Evolutionary conservation across 2,888 invertebrate genomes (phyloP).

Genomic region (Stenichneumon culpator): DNA sequence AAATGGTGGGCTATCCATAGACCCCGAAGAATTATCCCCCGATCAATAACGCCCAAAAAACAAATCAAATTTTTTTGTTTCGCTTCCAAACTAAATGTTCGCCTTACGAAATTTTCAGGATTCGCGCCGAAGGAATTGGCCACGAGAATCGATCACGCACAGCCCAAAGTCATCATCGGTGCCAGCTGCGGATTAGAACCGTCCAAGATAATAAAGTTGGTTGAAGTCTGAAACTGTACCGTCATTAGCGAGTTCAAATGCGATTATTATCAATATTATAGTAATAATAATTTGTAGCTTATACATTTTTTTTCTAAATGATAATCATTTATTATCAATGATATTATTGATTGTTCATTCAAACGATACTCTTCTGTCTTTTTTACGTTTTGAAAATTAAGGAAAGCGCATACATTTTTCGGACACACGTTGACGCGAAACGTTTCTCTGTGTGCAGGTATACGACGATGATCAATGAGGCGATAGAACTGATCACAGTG

Average conservation of each 20-base stretch:
- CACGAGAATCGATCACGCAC: slow-evolving; percentile 94
- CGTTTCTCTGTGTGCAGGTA: slow-evolving; percentile 86
- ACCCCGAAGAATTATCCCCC: too few species aligned
- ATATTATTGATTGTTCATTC: too few species aligned
- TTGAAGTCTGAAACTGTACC: background rate
- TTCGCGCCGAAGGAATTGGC: slow-evolving; percentile 96
- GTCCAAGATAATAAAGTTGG: slow-evolving; percentile 91
- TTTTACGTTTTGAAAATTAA: slow-evolving; percentile 1
- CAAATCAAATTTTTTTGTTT: background rate
- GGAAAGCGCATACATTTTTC: background rate
- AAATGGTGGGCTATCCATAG: too few species aligned
- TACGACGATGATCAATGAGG: slow-evolving; percentile 93
- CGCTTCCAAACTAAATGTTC: background rate
- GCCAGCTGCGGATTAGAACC: slow-evolving; percentile 97
- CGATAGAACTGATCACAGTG: slow-evolving; percentile 89
- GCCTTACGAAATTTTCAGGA: slow-evolving; percentile 86
- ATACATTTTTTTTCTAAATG: too few species aligned
- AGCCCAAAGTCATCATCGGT: slow-evolving; percentile 95
- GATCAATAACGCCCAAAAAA: too few species aligned
- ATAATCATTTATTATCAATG: too few species aligned
- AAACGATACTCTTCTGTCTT: background rate
- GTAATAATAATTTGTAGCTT: too few species aligned
- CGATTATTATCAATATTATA: too few species aligned
- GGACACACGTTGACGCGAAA: background rate
- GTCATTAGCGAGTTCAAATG: background rate